A percentile compares a stretch with the other conserved stretches of the same genome.
Conservation (phyloP, 2,797 vertebrate genomes). For the Pyrocephalus nanus region DNA sequence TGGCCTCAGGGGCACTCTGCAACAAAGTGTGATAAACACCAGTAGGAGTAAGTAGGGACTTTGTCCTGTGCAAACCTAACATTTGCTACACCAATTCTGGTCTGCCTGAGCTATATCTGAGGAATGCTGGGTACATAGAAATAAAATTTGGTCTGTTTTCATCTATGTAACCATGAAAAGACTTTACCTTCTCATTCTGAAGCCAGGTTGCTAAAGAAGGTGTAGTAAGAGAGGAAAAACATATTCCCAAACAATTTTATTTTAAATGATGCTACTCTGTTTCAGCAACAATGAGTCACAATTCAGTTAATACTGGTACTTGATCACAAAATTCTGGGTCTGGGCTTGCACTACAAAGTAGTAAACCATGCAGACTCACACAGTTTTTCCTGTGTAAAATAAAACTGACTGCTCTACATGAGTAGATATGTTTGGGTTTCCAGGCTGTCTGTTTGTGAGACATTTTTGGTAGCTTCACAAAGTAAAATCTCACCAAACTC, state of each 20-base stretch:
- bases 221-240: neutral
- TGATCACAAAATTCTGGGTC: neutral
- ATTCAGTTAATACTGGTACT: neutral
- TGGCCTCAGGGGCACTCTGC: neutral
- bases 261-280: neutral
- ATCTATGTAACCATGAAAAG: neutral
- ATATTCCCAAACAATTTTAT: neutral
- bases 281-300: neutral
- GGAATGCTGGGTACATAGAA: neutral
- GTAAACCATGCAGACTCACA: neutral
- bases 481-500: neutral
- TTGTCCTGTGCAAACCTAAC: neutral
- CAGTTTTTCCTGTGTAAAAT: neutral
- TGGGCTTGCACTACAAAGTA: neutral
- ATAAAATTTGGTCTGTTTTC: neutral
- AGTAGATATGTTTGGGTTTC: neutral
- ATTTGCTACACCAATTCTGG: neutral
- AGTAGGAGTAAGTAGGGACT: fast-evolving
- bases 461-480: neutral
- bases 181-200: neutral
- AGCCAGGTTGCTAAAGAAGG: neutral
- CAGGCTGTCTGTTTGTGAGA: neutral
- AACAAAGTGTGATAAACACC: neutral
- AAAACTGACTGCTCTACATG: neutral
- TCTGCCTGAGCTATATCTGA: neutral